phyloP scores from a whole-genome alignment of 2,797 vertebrate genomes.

The Periophthalmus magnuspinnatus region DNA sequence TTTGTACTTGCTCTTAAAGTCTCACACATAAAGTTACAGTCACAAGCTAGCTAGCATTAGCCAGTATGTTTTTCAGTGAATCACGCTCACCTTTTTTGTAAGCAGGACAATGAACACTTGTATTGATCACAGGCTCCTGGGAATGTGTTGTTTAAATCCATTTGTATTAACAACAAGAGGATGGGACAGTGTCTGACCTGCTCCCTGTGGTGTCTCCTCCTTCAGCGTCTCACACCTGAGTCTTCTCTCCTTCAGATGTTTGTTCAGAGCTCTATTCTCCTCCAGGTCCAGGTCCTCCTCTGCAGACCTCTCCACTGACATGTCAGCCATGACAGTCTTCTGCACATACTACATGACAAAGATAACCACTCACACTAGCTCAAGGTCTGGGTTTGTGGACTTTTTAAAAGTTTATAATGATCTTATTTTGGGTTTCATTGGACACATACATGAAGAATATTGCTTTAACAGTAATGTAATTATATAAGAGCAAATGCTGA shows the following conservation, averaged over 20 bases:
- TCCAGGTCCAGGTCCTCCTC: slow-evolving; percentile 54
- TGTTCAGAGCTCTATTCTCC: slow-evolving; percentile 46
- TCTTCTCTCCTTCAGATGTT: slow-evolving; percentile 83
- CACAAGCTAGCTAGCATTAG: too few species aligned
- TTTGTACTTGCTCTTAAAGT: too few species aligned
- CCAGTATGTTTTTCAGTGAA: too few species aligned
- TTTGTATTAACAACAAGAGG: too few species aligned
- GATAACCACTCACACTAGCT: not conserved
- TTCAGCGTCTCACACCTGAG: slow-evolving; percentile 89
- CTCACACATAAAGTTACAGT: too few species aligned
- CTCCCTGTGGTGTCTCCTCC: slow-evolving; percentile 79
- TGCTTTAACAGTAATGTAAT: not conserved
- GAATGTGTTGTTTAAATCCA: too few species aligned
- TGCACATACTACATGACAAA: not conserved
- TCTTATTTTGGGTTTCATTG: not conserved
- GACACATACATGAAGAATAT: not conserved
- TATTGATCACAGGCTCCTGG: too few species aligned
- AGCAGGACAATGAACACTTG: too few species aligned
- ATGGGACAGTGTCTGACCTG: slow-evolving; percentile 76
- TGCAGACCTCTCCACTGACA: slow-evolving; percentile 57
- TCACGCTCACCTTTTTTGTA: too few species aligned
- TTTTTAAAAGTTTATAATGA: not conserved
- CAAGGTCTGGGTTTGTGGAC: not conserved
- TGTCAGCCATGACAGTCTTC: not conserved
- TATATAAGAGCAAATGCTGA: not conserved